Evolutionary conservation across 2,113 vertebrate genomes (phyloP).

Genomic region (Isichthys henryi): DNA sequence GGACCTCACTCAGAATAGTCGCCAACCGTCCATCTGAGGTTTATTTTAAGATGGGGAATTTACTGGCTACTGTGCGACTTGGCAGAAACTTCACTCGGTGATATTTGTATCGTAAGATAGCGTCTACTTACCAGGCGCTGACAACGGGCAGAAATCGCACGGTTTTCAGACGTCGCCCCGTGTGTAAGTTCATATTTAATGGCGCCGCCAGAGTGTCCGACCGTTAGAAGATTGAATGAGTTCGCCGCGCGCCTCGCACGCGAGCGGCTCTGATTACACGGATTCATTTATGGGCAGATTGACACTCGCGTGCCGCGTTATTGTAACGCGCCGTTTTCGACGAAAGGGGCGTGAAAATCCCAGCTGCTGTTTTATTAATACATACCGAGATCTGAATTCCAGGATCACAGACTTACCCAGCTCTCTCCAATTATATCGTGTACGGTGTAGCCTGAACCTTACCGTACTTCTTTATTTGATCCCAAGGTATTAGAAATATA

Average conservation of each 20-base stretch:
- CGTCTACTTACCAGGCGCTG: not conserved
- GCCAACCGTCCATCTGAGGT: not conserved
- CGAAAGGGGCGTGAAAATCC: not conserved
- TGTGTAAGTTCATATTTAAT: not conserved
- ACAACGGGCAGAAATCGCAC: not conserved
- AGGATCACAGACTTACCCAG: not conserved
- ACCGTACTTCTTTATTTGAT: not conserved
- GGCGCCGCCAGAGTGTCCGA: not conserved
- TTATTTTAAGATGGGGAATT: not conserved
- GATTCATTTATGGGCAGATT: not conserved
- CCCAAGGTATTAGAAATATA: not conserved
- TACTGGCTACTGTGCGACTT: not conserved
- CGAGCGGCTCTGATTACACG: not conserved
- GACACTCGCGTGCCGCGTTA: not conserved
- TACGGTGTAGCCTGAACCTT: not conserved
- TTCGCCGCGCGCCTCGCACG: not conserved
- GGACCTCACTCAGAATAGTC: not conserved
- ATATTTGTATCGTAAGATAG: not conserved
- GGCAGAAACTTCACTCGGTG: not conserved
- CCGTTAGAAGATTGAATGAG: not conserved
- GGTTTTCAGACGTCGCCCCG: not conserved
- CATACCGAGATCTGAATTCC: not conserved
- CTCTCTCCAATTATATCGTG: not conserved
- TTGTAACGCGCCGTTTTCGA: not conserved
- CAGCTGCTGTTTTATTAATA: not conserved